Base-by-base conservation (phyloP, 2,113 vertebrate genomes). In the Clarias macrocephalus region DNA sequence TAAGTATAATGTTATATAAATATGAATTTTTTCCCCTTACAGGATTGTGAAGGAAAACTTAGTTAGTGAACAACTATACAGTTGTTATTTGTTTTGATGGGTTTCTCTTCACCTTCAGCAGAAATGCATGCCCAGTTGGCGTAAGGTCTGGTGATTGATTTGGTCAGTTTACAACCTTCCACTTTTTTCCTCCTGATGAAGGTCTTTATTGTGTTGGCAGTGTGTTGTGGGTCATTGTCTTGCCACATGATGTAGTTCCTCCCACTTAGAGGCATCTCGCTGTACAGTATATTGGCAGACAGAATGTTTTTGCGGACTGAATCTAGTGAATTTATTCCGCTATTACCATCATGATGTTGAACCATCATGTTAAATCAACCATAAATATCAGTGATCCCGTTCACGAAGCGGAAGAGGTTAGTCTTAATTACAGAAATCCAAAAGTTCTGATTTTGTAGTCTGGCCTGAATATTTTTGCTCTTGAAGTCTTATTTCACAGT, bases 1-100 rank as follows among this genome's bases (percentile, higher is more conserved):
- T 48, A 48, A 48, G 6, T 6, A 48, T 48, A 48, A 48, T 48
- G 48, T 48, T 48, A 8, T 48, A 93, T 93, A 88, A 92, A 92
- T 18, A 42, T 2, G 3, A 9, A 12, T 23, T 73, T 33, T 23
- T 72, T 37, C 33, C 33, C 33, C 11, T 48, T 48, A 75, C 72
- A 75, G 23, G 48, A 90, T 91, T 91, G 91, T 88, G 89, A 91
- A 93, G 88, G 88, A 33, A 42, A 42, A 42, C 42, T 3, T 42
- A 48, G 48, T 48, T 48, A 48, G 48, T 48, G 48, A 48, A 48
- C 25, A 10, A n/a, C n/a, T n/a, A n/a, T n/a, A n/a, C 15, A 65
- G 63, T n/a, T 65, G 25, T 65, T 65, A 25, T 65, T 66, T 28
- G n/a, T 66, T 68, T 68, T 16, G n/a, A n/a, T 10, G 65, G 65